phyloP scores from a whole-genome alignment of 2,797 vertebrate species.

The Vireo griseus region DNA sequence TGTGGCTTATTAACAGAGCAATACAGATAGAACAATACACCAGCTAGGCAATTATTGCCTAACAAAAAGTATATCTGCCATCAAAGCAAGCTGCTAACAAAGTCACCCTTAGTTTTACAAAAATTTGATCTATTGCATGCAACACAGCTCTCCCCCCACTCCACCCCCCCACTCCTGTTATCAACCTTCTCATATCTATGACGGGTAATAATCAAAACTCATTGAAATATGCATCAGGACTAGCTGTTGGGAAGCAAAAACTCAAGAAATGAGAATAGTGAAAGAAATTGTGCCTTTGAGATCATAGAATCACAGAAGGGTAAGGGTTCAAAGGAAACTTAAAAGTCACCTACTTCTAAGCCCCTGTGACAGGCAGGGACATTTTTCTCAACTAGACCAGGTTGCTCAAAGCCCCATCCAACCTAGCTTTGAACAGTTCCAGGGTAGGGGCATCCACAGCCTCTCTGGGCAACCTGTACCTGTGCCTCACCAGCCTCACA shows the following conservation, averaged over 20 bases:
- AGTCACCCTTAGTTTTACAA: background rate
- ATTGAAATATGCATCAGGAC: background rate
- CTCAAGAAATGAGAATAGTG: background rate
- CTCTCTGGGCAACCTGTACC: background rate
- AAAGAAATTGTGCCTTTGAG: background rate
- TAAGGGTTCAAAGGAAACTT: background rate
- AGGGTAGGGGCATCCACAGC: background rate
- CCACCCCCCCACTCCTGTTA: background rate
- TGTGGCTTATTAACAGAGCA: background rate
- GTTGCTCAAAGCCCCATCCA: background rate
- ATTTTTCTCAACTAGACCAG: background rate
- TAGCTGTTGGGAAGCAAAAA: background rate
- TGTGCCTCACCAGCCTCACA: background rate
- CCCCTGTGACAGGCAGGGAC: background rate
- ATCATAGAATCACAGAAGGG: background rate
- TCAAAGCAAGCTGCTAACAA: background rate
- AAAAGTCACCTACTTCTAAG: background rate
- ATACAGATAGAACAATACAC: background rate
- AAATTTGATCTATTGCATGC: background rate
- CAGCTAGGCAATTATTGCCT: background rate
- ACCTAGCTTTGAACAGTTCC: background rate
- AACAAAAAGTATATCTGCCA: background rate
- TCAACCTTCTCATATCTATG: background rate
- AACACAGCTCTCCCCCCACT: rapidly evolving
- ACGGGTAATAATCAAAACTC: background rate